Base-by-base conservation (phyloP, 2,797 vertebrate species). In the Hypotaenidia philippensis region DNA sequence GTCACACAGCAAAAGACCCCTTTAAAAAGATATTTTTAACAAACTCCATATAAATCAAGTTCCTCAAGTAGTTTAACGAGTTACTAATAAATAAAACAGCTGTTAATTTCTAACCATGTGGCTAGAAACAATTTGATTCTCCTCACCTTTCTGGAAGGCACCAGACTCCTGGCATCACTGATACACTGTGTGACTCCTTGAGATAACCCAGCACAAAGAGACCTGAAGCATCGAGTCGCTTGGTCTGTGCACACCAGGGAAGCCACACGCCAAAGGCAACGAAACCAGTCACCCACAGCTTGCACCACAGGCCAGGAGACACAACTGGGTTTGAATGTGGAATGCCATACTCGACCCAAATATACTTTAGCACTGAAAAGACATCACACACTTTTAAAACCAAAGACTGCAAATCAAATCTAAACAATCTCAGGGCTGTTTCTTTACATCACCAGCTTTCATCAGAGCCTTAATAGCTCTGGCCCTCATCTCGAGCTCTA, bases 401-500 rank as follows among this genome's bases (percentile, higher is more conserved):
- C 72, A 96, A 87, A 96, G 18, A 86, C 22, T 68, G 72, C 93
- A 89, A 92, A 86, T 56, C 38, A 52, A 83, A 92, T 76, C 80
- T 79, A 66, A 96, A 87, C 69, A 93, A 22, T 61, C 55, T 80
- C 87, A 97, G 17, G 93, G 75, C 68, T 98, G 92, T 63, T 98
- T 99, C 89, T 99, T 99, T 20, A 97, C 97, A 74, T 99, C 98
- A 14, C 98, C 98, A 86, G 99, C 99, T 97, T 99, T 99, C 99
- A 99, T 99, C 22, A 99, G 97, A 36, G 99, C 99, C 93, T 99
- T 99, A 95, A 99, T 99, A 57, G 99, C 99, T 89, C 99, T 98
- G 1, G 99, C 99, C 83, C 99, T 99, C 99, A 99, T 99, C 93
- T 99, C 99, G 7, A 99, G 94, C 97, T 99, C 99, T 63, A 99